Conservation (phyloP, 2,113 vertebrate species). For the Sceloporus undulatus region DNA sequence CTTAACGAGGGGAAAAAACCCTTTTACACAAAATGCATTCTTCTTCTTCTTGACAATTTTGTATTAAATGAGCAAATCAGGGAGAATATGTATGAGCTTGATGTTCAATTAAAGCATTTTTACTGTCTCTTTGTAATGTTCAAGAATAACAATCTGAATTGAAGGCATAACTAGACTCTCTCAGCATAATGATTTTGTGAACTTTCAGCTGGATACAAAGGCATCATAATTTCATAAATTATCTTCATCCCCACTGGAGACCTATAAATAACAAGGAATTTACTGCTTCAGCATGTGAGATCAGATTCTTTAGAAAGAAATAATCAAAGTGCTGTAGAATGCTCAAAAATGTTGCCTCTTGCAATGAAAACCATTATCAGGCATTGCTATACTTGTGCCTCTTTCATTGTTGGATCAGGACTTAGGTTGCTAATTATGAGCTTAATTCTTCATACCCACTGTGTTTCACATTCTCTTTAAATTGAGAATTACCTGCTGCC, state of each 20-base stretch:
- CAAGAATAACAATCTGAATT: conserved; percentile 33
- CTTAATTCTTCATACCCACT: conserved; percentile 8
- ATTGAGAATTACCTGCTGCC: background rate
- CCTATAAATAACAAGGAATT: conserved; percentile 39
- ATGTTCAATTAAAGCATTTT: conserved; percentile 48
- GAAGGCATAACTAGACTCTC: conserved; percentile 39
- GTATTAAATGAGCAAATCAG: conserved; percentile 42
- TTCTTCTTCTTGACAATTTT: conserved; percentile 31
- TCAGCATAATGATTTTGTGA: conserved; percentile 38
- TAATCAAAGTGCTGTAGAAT: conserved; percentile 26
- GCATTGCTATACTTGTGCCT: background rate
- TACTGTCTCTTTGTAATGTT: conserved; percentile 41
- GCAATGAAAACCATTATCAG: background rate
- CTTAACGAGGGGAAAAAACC: too few relatives aligned
- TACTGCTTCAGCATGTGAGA: conserved; percentile 33
- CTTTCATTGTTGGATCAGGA: conserved; percentile 13
- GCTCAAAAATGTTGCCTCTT: conserved; percentile 18
- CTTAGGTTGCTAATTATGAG: conserved; percentile 3
- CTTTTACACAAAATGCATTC: conserved; percentile 25
- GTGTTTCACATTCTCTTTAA: background rate
- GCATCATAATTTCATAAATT: conserved; percentile 46
- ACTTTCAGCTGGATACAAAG: conserved; percentile 37
- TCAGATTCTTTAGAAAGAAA: conserved; percentile 28
- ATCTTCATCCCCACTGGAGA: conserved; percentile 5
- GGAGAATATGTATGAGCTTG: conserved; percentile 41